These are phyloP conservation scores for Enteromius argenteus DNA, from an alignment of 2,797 vertebrate species.

Conservation along the genomic window DNA sequence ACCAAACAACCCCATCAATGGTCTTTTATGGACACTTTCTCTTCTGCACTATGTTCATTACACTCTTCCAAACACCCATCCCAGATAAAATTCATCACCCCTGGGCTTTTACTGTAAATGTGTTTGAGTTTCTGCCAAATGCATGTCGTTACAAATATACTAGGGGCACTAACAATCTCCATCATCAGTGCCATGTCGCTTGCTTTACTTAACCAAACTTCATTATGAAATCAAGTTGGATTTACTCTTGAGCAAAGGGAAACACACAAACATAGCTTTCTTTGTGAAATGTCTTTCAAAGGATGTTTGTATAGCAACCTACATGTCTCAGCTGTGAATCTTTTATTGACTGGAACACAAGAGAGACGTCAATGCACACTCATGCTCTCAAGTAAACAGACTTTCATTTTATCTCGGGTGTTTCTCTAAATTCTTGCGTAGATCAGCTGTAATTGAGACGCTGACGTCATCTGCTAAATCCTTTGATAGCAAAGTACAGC, in stretches of 20 bases:
- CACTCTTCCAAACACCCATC: slow-evolving; percentile 10
- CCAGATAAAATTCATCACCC: not conserved
- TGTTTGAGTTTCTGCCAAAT: not conserved
- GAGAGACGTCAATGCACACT: not conserved
- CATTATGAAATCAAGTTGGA: slow-evolving; percentile 20
- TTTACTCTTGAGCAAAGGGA: slow-evolving; percentile 21
- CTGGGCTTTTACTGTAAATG: not conserved
- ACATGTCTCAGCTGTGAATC: slow-evolving; percentile 2
- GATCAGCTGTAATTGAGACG: not conserved
- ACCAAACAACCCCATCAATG: slow-evolving; percentile 4
- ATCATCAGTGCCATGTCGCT: not conserved
- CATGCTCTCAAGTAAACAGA: slow-evolving; percentile 19
- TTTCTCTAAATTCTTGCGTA: not conserved
- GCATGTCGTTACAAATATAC: not conserved
- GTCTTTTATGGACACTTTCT: not conserved
- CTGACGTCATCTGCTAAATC: not conserved
- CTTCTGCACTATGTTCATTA: not conserved
- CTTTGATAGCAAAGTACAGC: not conserved
- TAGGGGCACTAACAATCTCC: not conserved
- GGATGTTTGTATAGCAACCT: not conserved
- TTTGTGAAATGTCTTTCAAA: not conserved
- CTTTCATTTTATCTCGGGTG: not conserved
- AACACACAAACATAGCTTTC: not conserved
- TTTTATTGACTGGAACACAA: slow-evolving; percentile 2
- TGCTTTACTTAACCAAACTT: not conserved